Percentiles rank a stretch among this genome's conserved stretches.
phyloP scores from a whole-genome alignment of 2,113 vertebrate species.

The Peromyscus californicus region DNA sequence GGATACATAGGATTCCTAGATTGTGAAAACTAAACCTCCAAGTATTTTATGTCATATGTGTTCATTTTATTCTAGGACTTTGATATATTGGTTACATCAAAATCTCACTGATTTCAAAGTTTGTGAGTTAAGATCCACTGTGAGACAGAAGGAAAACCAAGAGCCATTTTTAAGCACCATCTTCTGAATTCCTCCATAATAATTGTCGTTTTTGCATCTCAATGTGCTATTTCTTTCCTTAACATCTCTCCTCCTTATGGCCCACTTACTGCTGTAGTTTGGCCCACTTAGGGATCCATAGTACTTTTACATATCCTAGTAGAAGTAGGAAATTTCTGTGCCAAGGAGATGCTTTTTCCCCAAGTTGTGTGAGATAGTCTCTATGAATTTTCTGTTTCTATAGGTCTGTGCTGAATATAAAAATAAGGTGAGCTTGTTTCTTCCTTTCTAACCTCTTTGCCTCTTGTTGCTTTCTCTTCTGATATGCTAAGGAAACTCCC shows the following conservation, averaged over 20 bases:
- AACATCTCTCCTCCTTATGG: rapidly evolving
- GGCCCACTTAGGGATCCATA: background rate
- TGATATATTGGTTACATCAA: background rate
- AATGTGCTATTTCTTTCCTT: background rate
- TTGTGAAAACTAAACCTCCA: background rate
- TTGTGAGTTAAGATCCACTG: background rate
- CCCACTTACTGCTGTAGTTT: background rate
- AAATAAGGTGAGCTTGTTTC: background rate
- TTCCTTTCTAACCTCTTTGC: background rate
- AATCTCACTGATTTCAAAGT: background rate
- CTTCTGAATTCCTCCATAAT: background rate
- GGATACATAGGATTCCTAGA: background rate
- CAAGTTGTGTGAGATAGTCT: background rate
- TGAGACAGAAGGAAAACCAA: background rate
- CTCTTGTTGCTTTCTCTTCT: background rate
- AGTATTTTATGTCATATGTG: no score
- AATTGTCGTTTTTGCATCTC: background rate
- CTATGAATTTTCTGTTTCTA: background rate
- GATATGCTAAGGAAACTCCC: background rate
- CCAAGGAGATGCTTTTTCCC: background rate
- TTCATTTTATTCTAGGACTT: background rate
- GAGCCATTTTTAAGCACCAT: background rate
- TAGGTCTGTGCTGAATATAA: background rate
- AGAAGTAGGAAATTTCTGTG: background rate
- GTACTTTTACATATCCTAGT: background rate